Evolutionary conservation across 2,888 invertebrate genomes (phyloP), one percentile per base, ranked within the genome.

Genomic region (Chrysolina americana): DNA sequence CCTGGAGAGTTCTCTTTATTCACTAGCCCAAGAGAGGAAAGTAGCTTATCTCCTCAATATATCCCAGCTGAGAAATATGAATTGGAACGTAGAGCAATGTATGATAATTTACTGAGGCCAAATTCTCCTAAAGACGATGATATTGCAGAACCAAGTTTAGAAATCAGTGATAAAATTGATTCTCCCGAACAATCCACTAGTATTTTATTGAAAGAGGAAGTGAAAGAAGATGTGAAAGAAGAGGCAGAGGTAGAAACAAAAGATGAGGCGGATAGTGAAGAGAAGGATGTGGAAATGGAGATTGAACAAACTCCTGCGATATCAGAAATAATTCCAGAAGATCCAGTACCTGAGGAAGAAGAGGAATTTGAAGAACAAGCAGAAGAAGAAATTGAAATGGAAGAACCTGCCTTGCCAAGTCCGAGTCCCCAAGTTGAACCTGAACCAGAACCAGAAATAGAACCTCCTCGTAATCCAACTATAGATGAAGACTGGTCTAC

Each of bases 1-100:
- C 84, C 85, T 2, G 77, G 76, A 8, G 86, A 85, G 71, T 85
- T 86, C 68, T 83, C 86, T 0, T 74, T 88, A 11, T 87, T 87
- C 73, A 86, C 86, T 53, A 87, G 87, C 17, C 86, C 87, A 15
- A 86, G 85, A 78, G 83, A 86, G 68, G 87, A 87, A 50, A 70
- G 79, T 19, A 87, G 87, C 50, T 79, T 87, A 65, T 87, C 87
- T 0, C 89, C 88, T 0, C 87, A 88, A 78, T 89, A 89, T 81
- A 88, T 89, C 28, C 89, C 89, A 2, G 88, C 88, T 0, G 89
- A 89, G 79, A 88, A 89, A 76, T 89, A 88, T 79, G 89, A 89
- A 79, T 79, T 88, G 48, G 89, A 89, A 81, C 83, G 89, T 2
- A 87, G 85, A 76, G 89, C 89, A 4, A 84, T 88, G 83, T 89